These are phyloP conservation scores for Heloderma charlesbogerti DNA, from an alignment of 2,113 vertebrate species.

Conservation along the genomic window DNA sequence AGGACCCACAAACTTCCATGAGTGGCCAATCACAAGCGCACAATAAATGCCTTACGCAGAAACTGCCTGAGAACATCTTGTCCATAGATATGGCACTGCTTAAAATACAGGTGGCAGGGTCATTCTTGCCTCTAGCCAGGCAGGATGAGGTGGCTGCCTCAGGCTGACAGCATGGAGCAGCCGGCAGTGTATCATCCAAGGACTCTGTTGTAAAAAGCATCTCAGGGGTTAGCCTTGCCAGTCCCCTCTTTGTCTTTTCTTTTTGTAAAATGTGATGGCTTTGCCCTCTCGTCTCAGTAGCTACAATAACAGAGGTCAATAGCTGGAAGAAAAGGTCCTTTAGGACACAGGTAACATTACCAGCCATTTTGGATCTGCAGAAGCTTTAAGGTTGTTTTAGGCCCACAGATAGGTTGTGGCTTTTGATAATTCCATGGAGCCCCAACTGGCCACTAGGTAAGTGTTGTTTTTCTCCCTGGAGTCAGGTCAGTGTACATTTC, in stretches of 20 bases:
- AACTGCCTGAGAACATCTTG: too few species aligned
- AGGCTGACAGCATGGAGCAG: too few species aligned
- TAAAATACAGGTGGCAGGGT: too few species aligned
- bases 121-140: too few species aligned
- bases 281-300: not conserved
- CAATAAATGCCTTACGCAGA: too few species aligned
- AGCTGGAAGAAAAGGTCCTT: not conserved
- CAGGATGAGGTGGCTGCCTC: too few species aligned
- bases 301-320: not conserved
- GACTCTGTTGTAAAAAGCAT: too few species aligned
- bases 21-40: too few species aligned
- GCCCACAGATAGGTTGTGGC: not conserved
- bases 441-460: constrained; percentile 36
- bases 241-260: not conserved
- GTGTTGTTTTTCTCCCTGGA: constrained; percentile 55
- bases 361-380: not conserved
- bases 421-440: constrained; percentile 10
- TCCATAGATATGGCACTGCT: too few species aligned
- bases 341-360: not conserved
- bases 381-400: constrained; percentile 19
- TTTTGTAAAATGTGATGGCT: not conserved
- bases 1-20: too few species aligned
- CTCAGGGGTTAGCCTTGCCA: not conserved
- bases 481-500: constrained; percentile 60
- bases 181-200: too few species aligned